A percentile compares a stretch with the other conserved stretches of the same genome.
phyloP scores from a whole-genome alignment of 2,888 invertebrate species.

The Drosophila ezoana region DNA sequence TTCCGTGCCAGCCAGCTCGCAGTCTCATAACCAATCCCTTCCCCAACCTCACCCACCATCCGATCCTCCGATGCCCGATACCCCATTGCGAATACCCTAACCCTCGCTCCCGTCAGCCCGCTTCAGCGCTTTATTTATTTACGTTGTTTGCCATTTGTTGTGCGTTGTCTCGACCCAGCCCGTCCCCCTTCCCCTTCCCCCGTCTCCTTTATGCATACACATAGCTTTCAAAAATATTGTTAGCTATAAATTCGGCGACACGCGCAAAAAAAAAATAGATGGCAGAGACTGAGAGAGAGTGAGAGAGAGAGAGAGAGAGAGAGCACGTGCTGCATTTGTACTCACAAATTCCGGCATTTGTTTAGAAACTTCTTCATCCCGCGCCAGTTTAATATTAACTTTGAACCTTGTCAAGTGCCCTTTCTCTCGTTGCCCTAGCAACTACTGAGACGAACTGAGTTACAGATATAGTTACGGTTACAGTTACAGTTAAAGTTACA shows the following conservation, averaged over 20 bases:
- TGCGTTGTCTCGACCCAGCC: conserved; percentile 27
- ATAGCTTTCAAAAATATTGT: conserved; percentile 70
- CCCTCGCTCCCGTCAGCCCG: conserved; percentile 12
- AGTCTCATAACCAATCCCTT: conserved; percentile 8
- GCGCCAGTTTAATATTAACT: conserved; percentile 49
- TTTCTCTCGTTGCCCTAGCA: background rate
- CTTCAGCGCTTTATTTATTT: conserved; percentile 65
- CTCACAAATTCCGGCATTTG: conserved; percentile 62
- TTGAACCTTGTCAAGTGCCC: conserved; percentile 33
- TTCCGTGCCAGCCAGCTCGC: conserved; percentile 28
- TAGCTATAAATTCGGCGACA: conserved; percentile 71
- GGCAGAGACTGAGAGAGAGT: background rate
- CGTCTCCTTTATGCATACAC: conserved; percentile 2
- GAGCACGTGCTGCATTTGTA: conserved; percentile 47
- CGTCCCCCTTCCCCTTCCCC: background rate
- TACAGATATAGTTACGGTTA: background rate
- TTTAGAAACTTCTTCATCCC: conserved; percentile 39
- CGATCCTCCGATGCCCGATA: conserved; percentile 17
- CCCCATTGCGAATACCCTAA: conserved; percentile 1
- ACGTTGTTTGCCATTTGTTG: conserved; percentile 75
- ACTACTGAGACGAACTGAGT: conserved; percentile 3
- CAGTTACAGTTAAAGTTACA: conserved; percentile 2
- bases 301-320: background rate
- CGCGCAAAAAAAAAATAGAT: conserved; percentile 17
- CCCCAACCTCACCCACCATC: background rate